phyloP scores from a whole-genome alignment of 2,888 invertebrate species.

The Kryphioiulus occultus region DNA sequence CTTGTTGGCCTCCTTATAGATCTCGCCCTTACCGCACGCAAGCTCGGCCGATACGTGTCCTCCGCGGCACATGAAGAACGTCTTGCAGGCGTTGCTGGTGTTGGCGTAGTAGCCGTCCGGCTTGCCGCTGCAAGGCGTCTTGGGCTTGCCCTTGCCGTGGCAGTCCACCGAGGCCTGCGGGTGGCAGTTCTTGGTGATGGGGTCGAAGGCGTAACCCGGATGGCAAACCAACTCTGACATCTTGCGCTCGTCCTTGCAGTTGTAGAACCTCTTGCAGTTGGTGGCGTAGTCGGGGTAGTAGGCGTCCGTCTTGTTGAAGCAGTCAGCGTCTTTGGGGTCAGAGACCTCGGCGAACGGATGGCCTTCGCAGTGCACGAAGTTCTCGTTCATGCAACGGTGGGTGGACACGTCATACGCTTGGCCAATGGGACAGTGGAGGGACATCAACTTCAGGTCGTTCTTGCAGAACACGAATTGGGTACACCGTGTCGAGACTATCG shows the following conservation, averaged over 20 bases:
- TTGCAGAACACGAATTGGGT: not conserved
- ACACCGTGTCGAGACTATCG: not conserved
- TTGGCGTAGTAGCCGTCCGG: conserved; percentile 56
- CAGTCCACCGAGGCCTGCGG: not conserved
- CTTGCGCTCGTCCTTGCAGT: conserved; percentile 55
- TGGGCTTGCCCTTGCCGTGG: not conserved
- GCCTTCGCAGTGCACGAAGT: not conserved
- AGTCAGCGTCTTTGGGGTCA: conserved; percentile 52
- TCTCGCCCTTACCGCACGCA: conserved; percentile 54
- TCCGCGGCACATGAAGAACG: conserved; percentile 53
- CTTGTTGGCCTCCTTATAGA: conserved; percentile 52
- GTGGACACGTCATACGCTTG: not conserved
- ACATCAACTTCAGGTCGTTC: not conserved
- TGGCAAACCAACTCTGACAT: conserved; percentile 64
- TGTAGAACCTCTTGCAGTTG: conserved; percentile 56
- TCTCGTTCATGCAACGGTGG: not conserved
- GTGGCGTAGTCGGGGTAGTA: conserved; percentile 55
- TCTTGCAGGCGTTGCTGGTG: conserved; percentile 52
- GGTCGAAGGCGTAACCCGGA: conserved; percentile 64
- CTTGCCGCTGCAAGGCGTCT: conserved; percentile 54
- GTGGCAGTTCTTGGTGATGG: not conserved
- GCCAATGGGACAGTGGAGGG: not conserved
- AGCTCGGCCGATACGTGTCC: conserved; percentile 51
- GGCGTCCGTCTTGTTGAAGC: conserved; percentile 54
- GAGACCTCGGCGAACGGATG: too few species aligned